These are phyloP conservation scores for Melieria crassipennis DNA, from an alignment of 2,888 invertebrate genomes.

Conservation along the genomic window DNA sequence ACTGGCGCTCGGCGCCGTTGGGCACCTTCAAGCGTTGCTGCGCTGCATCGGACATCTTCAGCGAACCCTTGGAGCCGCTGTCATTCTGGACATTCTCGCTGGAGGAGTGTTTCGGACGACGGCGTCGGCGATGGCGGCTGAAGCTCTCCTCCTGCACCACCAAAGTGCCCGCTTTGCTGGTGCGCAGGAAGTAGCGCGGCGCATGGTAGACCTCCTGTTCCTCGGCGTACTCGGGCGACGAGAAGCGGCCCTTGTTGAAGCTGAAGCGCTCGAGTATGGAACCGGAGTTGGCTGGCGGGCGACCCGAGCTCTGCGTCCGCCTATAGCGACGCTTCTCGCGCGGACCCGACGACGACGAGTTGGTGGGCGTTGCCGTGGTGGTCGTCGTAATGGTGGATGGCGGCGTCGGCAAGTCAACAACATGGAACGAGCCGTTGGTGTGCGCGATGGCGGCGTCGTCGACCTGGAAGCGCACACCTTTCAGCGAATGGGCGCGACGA, in stretches of 20 bases:
- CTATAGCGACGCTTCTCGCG: conserved; percentile 60
- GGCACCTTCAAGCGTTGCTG: conserved; percentile 2
- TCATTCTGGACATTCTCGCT: conserved; percentile 49
- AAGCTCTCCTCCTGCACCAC: conserved; percentile 68
- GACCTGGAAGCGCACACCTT: conserved; percentile 56
- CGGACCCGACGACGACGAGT: conserved; percentile 54
- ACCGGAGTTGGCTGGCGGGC: conserved; percentile 49
- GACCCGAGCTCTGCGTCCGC: conserved; percentile 55
- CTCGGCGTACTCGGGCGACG: conserved; percentile 59
- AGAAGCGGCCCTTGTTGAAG: conserved; percentile 58
- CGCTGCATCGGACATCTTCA: conserved; percentile 28
- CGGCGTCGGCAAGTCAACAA: conserved; percentile 47
- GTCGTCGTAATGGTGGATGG: conserved; percentile 47
- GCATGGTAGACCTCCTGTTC: conserved; percentile 47
- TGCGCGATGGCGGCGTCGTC: conserved; percentile 27
- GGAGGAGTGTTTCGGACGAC: conserved; percentile 49
- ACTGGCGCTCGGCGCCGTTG: neutral
- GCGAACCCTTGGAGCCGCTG: conserved; percentile 41
- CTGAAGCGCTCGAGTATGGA: conserved; percentile 64
- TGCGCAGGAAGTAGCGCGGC: conserved; percentile 67
- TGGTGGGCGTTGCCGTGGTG: conserved; percentile 38
- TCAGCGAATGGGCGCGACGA: conserved; percentile 55
- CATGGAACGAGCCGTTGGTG: neutral
- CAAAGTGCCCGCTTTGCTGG: conserved; percentile 69
- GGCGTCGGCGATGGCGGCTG: conserved; percentile 53